These are phyloP conservation scores for Crotalus tigris DNA, from an alignment of 2,113 vertebrate genomes.

Conservation along the genomic window DNA sequence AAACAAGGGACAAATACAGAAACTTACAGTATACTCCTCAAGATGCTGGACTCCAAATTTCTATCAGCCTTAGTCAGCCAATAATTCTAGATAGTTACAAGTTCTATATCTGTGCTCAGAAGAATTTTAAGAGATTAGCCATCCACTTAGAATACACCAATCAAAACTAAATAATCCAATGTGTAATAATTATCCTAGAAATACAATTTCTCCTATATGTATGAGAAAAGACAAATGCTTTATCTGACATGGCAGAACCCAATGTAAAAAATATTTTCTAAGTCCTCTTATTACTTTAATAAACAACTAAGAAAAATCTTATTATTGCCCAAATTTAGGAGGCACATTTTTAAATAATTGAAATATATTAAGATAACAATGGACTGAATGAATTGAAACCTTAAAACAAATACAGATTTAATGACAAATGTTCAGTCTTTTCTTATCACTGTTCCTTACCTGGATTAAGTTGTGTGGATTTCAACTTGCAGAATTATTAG, in stretches of 20 bases:
- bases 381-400: neutral
- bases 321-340: neutral
- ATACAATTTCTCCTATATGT: neutral
- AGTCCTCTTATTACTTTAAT: neutral
- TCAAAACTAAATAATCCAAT: neutral
- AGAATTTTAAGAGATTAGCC: neutral
- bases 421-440: neutral
- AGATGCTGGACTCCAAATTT: neutral
- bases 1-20: neutral
- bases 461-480: neutral
- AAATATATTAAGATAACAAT: neutral
- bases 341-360: neutral
- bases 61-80: neutral
- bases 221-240: neutral
- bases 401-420: neutral
- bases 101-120: neutral
- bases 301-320: neutral
- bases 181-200: neutral
- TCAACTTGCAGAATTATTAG: neutral
- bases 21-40: neutral
- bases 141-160: neutral
- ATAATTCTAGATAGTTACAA: neutral
- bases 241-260: neutral
- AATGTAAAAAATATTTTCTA: neutral
- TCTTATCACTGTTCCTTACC: neutral